Base-by-base conservation (phyloP, 2,888 invertebrate genomes). In the Zhuqinia jingwanae region DNA sequence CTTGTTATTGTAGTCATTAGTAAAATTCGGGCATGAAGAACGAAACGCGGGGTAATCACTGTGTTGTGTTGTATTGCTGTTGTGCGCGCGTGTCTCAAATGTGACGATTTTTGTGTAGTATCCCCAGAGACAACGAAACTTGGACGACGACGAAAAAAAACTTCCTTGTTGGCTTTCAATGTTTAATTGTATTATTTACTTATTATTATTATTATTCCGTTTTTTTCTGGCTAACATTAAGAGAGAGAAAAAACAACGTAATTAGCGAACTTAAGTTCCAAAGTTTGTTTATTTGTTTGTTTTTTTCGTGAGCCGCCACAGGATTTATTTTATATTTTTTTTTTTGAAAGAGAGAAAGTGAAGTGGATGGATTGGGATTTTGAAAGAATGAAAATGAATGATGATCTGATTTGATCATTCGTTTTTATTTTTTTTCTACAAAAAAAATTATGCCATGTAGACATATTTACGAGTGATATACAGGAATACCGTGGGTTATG, bases 281-380 rank as follows among this genome's bases (percentile, higher is more conserved):
- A n/a, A n/a, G n/a, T 60, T 27, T 36, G 36, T 36, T 63, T 63
- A 8, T 63, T 63, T 63, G 15, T 63, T 15, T 63, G 25, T 63
- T 56, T 56, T 53, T n/a, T 1, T 36, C 8, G 6, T 36, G n/a
- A 1, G 8, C 1, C 11, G 15, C 36, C 30, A 1, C n/a, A 8
- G 15, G 13, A n/a, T n/a, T 15, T 60, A 15, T 60, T 60, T 60
- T 60, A 60, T 11, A 56, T 22, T 20, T 22, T 56, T 25, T 30
- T 30, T 17, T 53, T n/a, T n/a, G 53, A n/a, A 17, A 53, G 53
- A 53, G 53, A 17, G 17, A 36, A 36, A 36, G 8, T 36, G 36
- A 36, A 56, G 56, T 56, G 56, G 56, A 56, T 22, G 36, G 36
- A 36, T 36, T 36, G 36, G 36, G 36, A 36, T 36, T 36, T 36